These are phyloP conservation scores for Dermochelys coriacea DNA, from an alignment of 2,797 vertebrate species.

Conservation along the genomic window DNA sequence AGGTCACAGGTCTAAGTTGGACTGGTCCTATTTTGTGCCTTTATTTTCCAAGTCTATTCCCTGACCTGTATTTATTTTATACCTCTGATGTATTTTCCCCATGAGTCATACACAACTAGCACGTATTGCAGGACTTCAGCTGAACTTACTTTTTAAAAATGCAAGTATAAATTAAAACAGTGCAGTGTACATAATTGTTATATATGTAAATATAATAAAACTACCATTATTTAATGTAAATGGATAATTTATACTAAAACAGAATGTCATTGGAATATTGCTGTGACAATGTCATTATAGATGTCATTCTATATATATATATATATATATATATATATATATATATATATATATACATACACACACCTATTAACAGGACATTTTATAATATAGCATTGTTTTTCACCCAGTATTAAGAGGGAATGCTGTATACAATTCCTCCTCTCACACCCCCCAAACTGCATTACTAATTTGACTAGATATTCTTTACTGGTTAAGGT, in stretches of 20 bases:
- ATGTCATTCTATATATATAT: background rate
- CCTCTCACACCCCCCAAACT: slow-evolving; percentile 9
- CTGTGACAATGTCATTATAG: slow-evolving; percentile 44
- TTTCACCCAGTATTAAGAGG: background rate
- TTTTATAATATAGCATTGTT: slow-evolving; percentile 35
- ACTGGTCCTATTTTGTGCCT: background rate
- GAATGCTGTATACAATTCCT: background rate
- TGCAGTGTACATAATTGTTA: background rate
- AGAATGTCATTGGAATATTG: slow-evolving; percentile 26
- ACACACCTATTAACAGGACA: slow-evolving; percentile 5
- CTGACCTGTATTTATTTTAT: slow-evolving; percentile 9
- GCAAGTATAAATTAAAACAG: background rate
- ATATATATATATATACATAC: too few species aligned
- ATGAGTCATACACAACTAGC: slow-evolving; percentile 47
- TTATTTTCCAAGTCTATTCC: background rate
- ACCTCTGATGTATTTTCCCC: slow-evolving; percentile 2
- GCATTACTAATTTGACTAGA: background rate
- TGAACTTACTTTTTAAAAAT: slow-evolving; percentile 54
- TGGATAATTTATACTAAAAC: slow-evolving; percentile 44
- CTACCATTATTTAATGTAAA: slow-evolving; percentile 23
- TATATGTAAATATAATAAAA: background rate
- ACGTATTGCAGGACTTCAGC: slow-evolving; percentile 29
- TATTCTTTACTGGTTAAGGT: slow-evolving; percentile 39
- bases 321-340: background rate
- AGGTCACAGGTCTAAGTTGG: slow-evolving; percentile 30